Evolutionary conservation across 2,888 invertebrate genomes (phyloP), one percentile per base, ranked within the genome.

Genomic region (Muscina levida): DNA sequence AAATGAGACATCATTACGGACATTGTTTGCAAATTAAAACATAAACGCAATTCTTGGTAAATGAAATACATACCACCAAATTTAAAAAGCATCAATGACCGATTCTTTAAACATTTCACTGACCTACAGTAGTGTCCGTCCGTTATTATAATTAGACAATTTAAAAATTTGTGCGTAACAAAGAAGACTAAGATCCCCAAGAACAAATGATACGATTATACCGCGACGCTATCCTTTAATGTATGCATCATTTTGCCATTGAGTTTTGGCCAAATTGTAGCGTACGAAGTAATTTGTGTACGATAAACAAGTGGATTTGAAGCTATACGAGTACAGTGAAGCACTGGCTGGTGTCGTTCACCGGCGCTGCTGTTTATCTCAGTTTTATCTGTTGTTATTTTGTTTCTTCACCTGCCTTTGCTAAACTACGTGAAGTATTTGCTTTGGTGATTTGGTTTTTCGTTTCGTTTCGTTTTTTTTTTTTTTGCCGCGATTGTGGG

Each of bases 401-500:
- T 10, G 2, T 57, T 72, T 62, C 62, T 82, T 77, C 77, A 78
- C 74, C 78, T 78, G 79, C 59, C 59, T 67, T 31, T 31, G 31
- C 31, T 65, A 26, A 53, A 62, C 44, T 53, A 46, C 56, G n/a
- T 46, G 31, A 22, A 56, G 17, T 17, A 56, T 48, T 46, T 72
- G 39, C 66, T 62, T n/a, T 15, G 31, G 17, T 57, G 31, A n/a
- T 19, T 39, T 62, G 62, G 62, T 22, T 71, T 75, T 51, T 67
- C 53, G 51, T 67, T 73, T 48, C 42, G 44, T 71, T 59, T n/a
- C n/a, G n/a, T n/a, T 62, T 42, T 81, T 53, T 53, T 26, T 44
- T 67, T 79, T 66, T 53, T 72, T 59, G 56, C 42, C 5, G 72
- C 72, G 73, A 80, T 77, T 75, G 81, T 81, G 77, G 81, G 77